Percentiles rank a stretch among this genome's conserved stretches.
Evolutionary conservation across 2,113 vertebrate genomes (phyloP).

Genomic region (Ursus arctos): DNA sequence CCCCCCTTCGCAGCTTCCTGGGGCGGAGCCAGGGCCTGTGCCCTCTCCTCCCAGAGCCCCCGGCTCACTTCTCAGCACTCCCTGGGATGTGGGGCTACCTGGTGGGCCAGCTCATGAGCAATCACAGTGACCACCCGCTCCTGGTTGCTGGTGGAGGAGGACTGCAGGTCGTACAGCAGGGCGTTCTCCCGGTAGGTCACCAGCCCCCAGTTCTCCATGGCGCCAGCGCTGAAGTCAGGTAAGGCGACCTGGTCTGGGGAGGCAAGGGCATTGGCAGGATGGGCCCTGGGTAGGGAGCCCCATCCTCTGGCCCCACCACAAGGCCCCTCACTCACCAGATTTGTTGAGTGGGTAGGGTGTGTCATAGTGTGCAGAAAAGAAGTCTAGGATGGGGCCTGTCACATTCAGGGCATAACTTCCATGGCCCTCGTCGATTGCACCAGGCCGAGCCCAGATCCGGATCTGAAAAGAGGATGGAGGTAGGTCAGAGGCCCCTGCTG

Average conservation of each 20-base stretch:
- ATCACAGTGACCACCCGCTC: constrained; percentile 92
- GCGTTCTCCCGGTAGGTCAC: constrained; percentile 96
- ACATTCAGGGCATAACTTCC: constrained; percentile 87
- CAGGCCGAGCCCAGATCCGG: constrained; percentile 93
- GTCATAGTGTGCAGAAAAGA: constrained; percentile 89
- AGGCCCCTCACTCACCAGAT: constrained; percentile 88
- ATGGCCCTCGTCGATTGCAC: constrained; percentile 85
- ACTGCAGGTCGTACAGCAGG: constrained; percentile 86
- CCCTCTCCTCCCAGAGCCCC: neutral
- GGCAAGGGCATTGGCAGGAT: neutral
- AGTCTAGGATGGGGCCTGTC: constrained; percentile 90
- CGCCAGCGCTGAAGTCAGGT: constrained; percentile 95
- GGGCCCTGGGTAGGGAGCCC: neutral
- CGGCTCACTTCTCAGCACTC: fast-evolving
- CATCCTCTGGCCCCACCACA: fast-evolving
- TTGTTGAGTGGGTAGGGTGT: constrained; percentile 91
- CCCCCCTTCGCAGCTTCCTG: neutral
- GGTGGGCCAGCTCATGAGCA: constrained; percentile 96
- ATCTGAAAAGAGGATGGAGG: constrained; percentile 86
- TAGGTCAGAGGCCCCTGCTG: neutral
- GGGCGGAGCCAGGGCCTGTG: neutral
- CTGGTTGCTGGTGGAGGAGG: constrained; percentile 94
- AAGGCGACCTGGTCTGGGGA: constrained; percentile 94
- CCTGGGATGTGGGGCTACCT: constrained; percentile 86
- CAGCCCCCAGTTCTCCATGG: constrained; percentile 99